A percentile compares a stretch with the other conserved stretches of the same genome.
These are phyloP conservation scores for Tipula helvola DNA, from an alignment of 2,888 invertebrate genomes.

Conservation along the genomic window DNA sequence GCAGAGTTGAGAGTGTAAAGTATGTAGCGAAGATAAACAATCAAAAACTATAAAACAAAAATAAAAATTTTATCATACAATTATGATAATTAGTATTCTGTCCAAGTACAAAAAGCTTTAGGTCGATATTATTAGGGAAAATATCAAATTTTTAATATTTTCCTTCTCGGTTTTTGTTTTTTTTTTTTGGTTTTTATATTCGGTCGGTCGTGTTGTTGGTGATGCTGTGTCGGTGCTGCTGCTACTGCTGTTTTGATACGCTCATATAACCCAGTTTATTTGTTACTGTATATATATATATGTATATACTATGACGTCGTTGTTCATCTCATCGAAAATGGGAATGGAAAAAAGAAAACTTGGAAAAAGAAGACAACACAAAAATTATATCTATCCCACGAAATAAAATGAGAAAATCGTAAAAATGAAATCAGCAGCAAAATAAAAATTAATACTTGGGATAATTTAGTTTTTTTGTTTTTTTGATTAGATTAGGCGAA, in stretches of 20 bases:
- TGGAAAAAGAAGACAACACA: neutral
- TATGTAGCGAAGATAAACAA: neutral
- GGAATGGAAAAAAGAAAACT: neutral
- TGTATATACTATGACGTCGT: neutral
- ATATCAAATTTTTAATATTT: neutral
- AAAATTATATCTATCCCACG: neutral
- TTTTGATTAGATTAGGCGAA: neutral
- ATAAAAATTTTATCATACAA: neutral
- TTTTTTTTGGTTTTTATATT: neutral
- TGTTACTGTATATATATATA: neutral
- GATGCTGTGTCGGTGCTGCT: neutral
- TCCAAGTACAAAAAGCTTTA: neutral
- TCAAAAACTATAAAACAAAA: neutral
- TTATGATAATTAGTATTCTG: constrained; percentile 4
- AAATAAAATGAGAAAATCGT: neutral
- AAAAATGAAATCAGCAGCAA: neutral
- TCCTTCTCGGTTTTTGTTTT: neutral
- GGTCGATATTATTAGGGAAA: neutral
- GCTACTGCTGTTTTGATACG: neutral
- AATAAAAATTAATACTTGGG: neutral
- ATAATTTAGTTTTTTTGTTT: neutral
- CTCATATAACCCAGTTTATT: neutral
- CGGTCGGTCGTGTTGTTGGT: neutral
- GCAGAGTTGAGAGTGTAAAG: neutral
- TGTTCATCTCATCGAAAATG: neutral